These are phyloP conservation scores for Nannobrachium achirus DNA, from an alignment of 2,113 vertebrate species.

Conservation along the genomic window DNA sequence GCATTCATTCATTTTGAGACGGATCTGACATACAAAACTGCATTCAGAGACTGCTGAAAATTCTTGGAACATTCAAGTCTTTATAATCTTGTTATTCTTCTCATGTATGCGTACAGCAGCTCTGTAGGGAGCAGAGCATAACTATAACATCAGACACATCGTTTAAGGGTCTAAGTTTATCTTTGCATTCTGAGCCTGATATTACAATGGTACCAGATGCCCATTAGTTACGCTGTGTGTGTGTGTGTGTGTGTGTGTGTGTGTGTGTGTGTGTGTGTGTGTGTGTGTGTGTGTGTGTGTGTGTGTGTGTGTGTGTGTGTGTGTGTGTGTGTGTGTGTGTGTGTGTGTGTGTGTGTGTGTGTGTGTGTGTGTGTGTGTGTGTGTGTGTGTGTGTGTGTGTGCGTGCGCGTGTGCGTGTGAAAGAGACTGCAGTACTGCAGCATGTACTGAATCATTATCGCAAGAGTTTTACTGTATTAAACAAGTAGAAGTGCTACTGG, in stretches of 20 bases:
- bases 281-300: too few relatives aligned
- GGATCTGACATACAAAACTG: not conserved
- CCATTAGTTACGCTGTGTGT: slow-evolving; percentile 28
- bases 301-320: too few relatives aligned
- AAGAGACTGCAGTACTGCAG: slow-evolving; percentile 6
- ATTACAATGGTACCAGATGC: slow-evolving; percentile 16
- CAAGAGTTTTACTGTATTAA: slow-evolving; percentile 29
- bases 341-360: too few relatives aligned
- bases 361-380: too few relatives aligned
- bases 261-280: not conserved
- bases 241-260: slow-evolving; percentile 14
- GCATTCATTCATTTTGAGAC: too few relatives aligned
- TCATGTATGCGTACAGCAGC: slow-evolving; percentile 11
- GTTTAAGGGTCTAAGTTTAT: slow-evolving; percentile 14
- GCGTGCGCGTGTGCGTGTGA: too few relatives aligned
- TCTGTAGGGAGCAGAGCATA: slow-evolving; percentile 15
- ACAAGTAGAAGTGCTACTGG: slow-evolving; percentile 32
- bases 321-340: too few relatives aligned
- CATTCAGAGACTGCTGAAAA: not conserved
- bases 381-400: too few relatives aligned
- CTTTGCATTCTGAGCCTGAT: slow-evolving; percentile 6
- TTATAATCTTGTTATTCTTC: slow-evolving; percentile 8
- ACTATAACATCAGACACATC: slow-evolving; percentile 1
- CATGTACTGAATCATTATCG: not conserved
- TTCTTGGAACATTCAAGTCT: slow-evolving; percentile 20